Evolutionary conservation across 2,113 vertebrate genomes (phyloP).

Genomic region (Sisor rabdophorus): DNA sequence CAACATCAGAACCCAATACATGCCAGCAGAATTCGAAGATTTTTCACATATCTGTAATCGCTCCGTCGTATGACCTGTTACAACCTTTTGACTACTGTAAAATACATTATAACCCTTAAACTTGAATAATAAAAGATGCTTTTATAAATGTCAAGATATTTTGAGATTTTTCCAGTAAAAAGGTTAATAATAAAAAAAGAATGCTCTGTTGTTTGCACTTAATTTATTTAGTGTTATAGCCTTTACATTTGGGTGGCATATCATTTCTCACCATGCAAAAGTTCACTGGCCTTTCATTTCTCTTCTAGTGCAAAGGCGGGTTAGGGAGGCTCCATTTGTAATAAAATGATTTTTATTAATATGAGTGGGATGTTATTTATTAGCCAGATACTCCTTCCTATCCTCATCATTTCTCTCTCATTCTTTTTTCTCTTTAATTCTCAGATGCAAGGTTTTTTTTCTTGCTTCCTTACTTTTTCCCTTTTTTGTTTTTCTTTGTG

Average conservation of each 20-base stretch:
- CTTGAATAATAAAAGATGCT: constrained; percentile 16
- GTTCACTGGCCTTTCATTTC: constrained; percentile 10
- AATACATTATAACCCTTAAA: constrained; percentile 21
- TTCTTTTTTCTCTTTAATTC: constrained; percentile 64
- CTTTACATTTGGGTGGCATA: constrained; percentile 45
- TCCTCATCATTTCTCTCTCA: constrained; percentile 47
- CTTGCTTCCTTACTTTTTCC: constrained; percentile 48
- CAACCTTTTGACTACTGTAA: not conserved
- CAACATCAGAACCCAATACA: not conserved
- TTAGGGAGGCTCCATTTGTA: constrained; percentile 13
- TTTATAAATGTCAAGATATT: constrained; percentile 27
- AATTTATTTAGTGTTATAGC: constrained; percentile 56
- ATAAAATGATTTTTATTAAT: constrained; percentile 59
- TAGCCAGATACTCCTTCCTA: constrained; percentile 49
- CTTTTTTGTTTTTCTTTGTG: constrained; percentile 70
- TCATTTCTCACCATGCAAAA: constrained; percentile 13
- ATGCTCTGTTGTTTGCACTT: constrained; percentile 7
- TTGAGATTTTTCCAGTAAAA: constrained; percentile 22
- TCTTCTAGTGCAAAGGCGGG: not conserved
- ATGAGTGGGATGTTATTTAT: constrained; percentile 58
- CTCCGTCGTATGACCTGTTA: constrained; percentile 1
- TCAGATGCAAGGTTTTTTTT: constrained; percentile 64
- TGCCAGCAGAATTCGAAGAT: not conserved
- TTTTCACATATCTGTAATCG: not conserved
- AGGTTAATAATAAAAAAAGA: constrained; percentile 15